phyloP scores from a whole-genome alignment of 1,140 invertebrate species.

The Dendrolimus kikuchii region DNA sequence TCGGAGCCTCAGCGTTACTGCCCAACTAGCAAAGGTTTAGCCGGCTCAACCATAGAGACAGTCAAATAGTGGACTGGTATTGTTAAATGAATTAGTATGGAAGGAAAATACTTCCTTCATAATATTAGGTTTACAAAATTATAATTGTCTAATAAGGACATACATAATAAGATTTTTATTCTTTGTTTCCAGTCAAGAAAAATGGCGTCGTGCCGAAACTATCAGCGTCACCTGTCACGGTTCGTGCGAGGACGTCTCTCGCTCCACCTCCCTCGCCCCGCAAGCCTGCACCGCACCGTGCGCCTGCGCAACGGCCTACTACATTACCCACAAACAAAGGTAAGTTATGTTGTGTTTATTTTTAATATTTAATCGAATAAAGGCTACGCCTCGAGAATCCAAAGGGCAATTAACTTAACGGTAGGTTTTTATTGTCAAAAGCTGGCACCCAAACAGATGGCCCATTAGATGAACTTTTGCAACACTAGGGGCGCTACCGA shows the following conservation, averaged over 20 bases:
- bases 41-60: too few relatives aligned
- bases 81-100: too few relatives aligned
- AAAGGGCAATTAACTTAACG: neutral
- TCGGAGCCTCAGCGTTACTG: too few relatives aligned
- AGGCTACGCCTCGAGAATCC: too few relatives aligned
- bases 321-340: slow-evolving; percentile 57
- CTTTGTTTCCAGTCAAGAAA: slow-evolving; percentile 52
- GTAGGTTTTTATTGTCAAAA: neutral
- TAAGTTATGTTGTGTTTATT: slow-evolving; percentile 19
- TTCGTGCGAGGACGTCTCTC: slow-evolving; percentile 45
- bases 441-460: too few relatives aligned
- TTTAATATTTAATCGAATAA: neutral
- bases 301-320: slow-evolving; percentile 49
- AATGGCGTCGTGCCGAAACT: slow-evolving; percentile 63
- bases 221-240: slow-evolving; percentile 54
- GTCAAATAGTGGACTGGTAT: too few relatives aligned
- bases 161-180: neutral
- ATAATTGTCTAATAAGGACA: too few relatives aligned
- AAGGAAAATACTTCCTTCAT: too few relatives aligned
- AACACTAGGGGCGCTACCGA: too few relatives aligned
- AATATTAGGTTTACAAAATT: too few relatives aligned
- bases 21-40: too few relatives aligned
- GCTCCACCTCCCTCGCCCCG: slow-evolving; percentile 53
- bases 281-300: slow-evolving; percentile 38
- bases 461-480: too few relatives aligned